Conservation (phyloP, 2,113 vertebrate species). For the Promerops cafer region DNA sequence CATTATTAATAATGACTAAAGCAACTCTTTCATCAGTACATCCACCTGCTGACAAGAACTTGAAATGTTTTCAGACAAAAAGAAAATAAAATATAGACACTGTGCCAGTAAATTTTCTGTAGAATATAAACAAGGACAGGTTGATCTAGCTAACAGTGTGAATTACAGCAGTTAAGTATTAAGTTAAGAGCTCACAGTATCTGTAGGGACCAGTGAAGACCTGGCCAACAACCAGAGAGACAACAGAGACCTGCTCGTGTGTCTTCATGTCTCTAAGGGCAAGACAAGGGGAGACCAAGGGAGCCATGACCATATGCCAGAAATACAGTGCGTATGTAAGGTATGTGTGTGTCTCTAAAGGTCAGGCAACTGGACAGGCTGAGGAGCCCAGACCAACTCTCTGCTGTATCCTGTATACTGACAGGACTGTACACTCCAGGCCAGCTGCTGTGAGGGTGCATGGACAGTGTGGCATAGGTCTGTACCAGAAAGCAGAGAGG, state of each 20-base stretch:
- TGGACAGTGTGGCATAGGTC: no score
- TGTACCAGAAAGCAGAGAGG: not conserved
- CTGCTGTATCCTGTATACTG: not conserved
- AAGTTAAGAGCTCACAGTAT: not conserved
- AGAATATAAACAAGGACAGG: not conserved
- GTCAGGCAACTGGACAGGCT: not conserved
- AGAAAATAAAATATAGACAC: not conserved
- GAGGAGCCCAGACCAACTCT: not conserved
- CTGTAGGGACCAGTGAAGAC: not conserved
- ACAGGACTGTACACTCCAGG: not conserved
- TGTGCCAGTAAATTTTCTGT: not conserved
- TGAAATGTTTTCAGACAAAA: not conserved
- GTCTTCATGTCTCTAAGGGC: not conserved
- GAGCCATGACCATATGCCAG: not conserved
- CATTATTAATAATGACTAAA: not conserved
- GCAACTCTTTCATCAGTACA: not conserved
- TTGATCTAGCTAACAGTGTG: not conserved
- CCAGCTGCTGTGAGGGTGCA: fast-evolving
- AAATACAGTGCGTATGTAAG: not conserved
- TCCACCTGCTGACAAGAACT: not conserved
- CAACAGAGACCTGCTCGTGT: not conserved
- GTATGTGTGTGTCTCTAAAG: not conserved
- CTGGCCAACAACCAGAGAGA: not conserved
- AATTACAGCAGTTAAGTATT: not conserved
- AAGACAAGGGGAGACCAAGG: not conserved